Evolutionary conservation across 2,113 vertebrate species (phyloP), one percentile per base, ranked within the genome.

Genomic region (Pyxicephalus adspersus): DNA sequence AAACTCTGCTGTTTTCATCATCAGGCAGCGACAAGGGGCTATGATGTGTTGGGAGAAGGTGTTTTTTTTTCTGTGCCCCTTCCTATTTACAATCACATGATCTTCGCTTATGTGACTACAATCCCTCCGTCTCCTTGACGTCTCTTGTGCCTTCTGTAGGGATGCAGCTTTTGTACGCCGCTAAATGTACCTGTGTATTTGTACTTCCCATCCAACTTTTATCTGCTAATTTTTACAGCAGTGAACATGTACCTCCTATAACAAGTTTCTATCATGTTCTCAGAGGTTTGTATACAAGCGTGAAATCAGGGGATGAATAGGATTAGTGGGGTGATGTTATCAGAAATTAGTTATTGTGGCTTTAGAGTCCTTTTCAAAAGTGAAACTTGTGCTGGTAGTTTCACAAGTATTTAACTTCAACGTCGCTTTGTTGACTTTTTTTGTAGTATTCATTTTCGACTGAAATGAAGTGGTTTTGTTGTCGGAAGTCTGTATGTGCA

Each of bases 21-120:
- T 81, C 79, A 81, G 29, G 20, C 51, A 17, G 79, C 79, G 79
- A 74, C 79, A 20, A 60, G 20, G 79, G 76, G 61, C 63, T 57
- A 51, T 50, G 78, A 71, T 80, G 78, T 71, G 65, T 74, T 74
- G 79, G 70, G 67, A 73, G 64, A 63, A 72, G 77, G 57, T 80
- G 52, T n/a, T 51, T 45, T n/a, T 51, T 45, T 71, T 31, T 70
- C 51, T 65, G 26, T 73, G 68, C 58, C 78, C 25, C 78, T 80
- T 51, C 60, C 38, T 31, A 16, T 79, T 63, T 72, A 38, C 23
- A 15, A 64, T 80, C 67, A 63, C 51, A 58, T 45, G 57, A 52
- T 23, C 55, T 16, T 34, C 18, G 26, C 34, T 2, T 50, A 22
- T 57, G 1, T 61, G 77, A 68, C 45, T 73, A 73, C 70, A 34